These are phyloP conservation scores for Melipona beecheii DNA, from an alignment of 2,888 invertebrate species.

Conservation along the genomic window DNA sequence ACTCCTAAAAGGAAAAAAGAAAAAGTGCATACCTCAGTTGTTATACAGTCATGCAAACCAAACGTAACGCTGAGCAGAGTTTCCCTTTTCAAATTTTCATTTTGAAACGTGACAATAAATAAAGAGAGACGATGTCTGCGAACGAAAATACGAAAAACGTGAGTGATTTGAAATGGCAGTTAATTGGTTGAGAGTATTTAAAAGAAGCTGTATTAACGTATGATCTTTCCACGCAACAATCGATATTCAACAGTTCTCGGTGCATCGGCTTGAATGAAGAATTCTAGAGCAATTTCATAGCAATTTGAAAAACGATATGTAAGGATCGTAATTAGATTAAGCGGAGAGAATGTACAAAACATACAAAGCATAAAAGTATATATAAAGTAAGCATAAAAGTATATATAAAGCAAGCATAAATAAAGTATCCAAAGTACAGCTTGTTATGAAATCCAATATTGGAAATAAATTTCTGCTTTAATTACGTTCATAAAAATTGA, in stretches of 20 bases:
- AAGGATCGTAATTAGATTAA: neutral
- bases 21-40: slow-evolving; percentile 8
- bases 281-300: neutral
- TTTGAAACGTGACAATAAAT: neutral
- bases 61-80: slow-evolving; percentile 25
- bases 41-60: slow-evolving; percentile 11
- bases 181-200: neutral
- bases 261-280: neutral
- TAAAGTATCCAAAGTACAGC: too few species aligned
- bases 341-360: neutral
- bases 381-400: too few species aligned
- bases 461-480: too few species aligned
- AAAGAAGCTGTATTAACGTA: neutral
- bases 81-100: neutral
- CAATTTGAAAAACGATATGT: neutral
- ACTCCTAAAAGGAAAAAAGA: slow-evolving; percentile 6
- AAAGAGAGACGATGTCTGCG: neutral
- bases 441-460: too few species aligned
- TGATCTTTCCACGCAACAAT: neutral
- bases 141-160: neutral
- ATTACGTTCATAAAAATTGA: too few species aligned
- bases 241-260: neutral
- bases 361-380: too few species aligned
- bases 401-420: too few species aligned
- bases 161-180: neutral